Conservation (phyloP, 64 coral and sea anemone species). For the Montipora capricornis region DNA sequence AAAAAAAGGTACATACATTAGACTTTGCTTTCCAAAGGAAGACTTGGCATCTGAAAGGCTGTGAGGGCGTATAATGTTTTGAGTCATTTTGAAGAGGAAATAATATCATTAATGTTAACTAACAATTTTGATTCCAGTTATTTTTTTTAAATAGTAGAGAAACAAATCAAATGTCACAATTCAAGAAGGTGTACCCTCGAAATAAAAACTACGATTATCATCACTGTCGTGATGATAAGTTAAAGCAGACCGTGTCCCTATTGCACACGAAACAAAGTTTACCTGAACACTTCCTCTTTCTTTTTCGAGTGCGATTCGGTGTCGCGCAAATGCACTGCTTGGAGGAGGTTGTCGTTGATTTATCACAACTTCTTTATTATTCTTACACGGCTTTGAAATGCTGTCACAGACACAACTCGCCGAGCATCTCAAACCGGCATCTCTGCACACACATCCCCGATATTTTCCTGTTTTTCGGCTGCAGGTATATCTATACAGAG, state of each 20-base stretch:
- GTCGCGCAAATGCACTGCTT: conserved; percentile 13
- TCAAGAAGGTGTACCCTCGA: conserved; percentile 1
- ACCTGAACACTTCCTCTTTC: conserved; percentile 22
- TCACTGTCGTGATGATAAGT: conserved; percentile 1
- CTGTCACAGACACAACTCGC: conserved; percentile 54
- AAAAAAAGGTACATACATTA: conserved; percentile 9
- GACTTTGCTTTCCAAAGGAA: conserved; percentile 3
- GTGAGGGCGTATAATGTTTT: conserved; percentile 6
- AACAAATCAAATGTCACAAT: background rate
- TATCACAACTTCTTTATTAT: conserved; percentile 21
- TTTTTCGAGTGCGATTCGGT: background rate
- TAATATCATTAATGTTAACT: background rate
- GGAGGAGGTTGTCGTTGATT: background rate
- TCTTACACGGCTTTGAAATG: conserved; percentile 30
- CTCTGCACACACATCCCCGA: too few relatives aligned
- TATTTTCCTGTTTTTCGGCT: too few relatives aligned
- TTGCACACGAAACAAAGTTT: conserved; percentile 15
- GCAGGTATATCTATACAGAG: too few relatives aligned
- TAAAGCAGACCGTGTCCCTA: conserved; percentile 12
- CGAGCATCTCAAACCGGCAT: background rate
- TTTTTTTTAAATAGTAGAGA: background rate
- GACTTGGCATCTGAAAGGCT: conserved; percentile 7
- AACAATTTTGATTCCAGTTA: conserved; percentile 4
- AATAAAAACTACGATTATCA: conserved; percentile 12
- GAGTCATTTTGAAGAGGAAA: conserved; percentile 9